Evolutionary conservation across 2,113 vertebrate species (phyloP), one percentile per base, ranked within the genome.

Genomic region (Megaleporinus macrocephalus): DNA sequence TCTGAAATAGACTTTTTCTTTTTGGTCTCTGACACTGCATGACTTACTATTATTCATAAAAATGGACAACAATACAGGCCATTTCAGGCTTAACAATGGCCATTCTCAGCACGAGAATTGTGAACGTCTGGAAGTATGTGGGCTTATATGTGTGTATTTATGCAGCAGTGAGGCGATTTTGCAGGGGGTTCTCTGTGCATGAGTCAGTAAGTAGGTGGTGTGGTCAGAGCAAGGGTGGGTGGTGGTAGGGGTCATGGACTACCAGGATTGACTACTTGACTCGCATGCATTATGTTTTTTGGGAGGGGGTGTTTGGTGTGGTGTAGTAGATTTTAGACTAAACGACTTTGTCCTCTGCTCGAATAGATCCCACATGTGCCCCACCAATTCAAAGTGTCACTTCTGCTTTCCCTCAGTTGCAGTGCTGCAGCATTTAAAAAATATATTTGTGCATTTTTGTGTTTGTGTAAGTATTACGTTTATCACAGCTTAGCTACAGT

Each of bases 361-460:
- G 65, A 41, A 41, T 20, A 71, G 59, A 74, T 83, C 81, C 44
- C 61, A 33, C 76, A 73, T 83, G 33, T 83, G 41, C 84, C 82
- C 87, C 73, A 76, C 87, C 88, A 91, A 41, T 89, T 92, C 80
- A 85, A 79, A 30, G 86, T 90, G 90, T 92, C 91, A 92, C 88
- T 91, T 91, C 84, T 86, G 86, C 79, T 92, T 90, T 89, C 51
- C 79, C 83, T 92, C 91, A 91, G 82, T 80, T 81, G 44, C 14
- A 79, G 87, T 79, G 77, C 83, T 83, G 79, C 53, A 86, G 84
- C 83, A 4, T 29, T 53, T 66, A 73, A 26, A 3, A 18, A 44
- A 27, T 65, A 10, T 51, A 66, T 20, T 51, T 76, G 27, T 75
- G 68, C 62, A 75, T 57, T 36, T 76, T 2, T 61, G 51, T 62